Evolutionary conservation across 2,797 vertebrate species (phyloP).

Genomic region (Furcifer pardalis): DNA sequence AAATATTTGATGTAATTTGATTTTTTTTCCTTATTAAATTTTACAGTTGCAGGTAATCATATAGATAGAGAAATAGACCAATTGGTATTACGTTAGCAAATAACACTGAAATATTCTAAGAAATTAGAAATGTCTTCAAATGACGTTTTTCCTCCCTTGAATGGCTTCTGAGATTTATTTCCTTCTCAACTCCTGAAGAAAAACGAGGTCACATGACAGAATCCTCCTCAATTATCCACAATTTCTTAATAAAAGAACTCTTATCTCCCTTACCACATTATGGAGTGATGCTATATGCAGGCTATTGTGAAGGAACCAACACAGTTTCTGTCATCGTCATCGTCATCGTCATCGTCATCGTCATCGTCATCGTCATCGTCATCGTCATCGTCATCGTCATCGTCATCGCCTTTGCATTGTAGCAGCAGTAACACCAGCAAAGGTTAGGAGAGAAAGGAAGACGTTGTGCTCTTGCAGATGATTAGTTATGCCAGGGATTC

Average conservation of each 20-base stretch:
- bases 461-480: neutral
- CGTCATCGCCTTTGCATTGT: too few relatives aligned
- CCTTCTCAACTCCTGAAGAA: neutral
- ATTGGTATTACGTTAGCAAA: too few relatives aligned
- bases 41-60: too few relatives aligned
- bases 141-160: too few relatives aligned
- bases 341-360: too few relatives aligned
- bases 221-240: neutral
- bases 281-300: neutral
- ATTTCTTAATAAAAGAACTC: neutral
- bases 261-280: neutral
- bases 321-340: neutral
- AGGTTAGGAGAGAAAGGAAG: neutral
- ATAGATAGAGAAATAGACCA: too few relatives aligned
- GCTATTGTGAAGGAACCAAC: neutral
- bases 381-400: too few relatives aligned
- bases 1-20: neutral
- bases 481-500: neutral
- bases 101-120: too few relatives aligned
- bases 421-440: neutral
- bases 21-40: neutral
- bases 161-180: too few relatives aligned
- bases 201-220: neutral
- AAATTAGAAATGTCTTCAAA: too few relatives aligned
- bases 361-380: too few relatives aligned